phyloP scores from a whole-genome alignment of 2,113 vertebrate species.

The Ciconia maguari region DNA sequence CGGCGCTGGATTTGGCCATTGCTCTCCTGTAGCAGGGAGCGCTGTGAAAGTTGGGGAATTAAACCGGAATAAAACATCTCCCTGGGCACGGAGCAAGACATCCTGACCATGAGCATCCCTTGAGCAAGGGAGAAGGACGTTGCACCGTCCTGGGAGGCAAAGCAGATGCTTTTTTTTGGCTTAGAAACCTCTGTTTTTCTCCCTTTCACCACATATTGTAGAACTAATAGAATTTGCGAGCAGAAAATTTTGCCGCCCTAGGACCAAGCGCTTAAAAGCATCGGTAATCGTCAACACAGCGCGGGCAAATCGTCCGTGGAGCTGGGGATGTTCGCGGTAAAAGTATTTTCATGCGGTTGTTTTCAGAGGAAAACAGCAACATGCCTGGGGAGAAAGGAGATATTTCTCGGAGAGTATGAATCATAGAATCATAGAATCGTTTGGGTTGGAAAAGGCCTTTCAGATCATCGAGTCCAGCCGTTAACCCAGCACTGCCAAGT shows the following conservation, averaged over 20 bases:
- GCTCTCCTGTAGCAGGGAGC: neutral
- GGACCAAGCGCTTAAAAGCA: neutral
- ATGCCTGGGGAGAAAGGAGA: neutral
- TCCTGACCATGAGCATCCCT: neutral
- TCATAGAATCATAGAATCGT: too few relatives aligned
- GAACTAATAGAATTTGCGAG: constrained; percentile 67
- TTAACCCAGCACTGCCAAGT: too few relatives aligned
- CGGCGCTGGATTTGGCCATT: neutral
- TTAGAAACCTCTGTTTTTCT: neutral
- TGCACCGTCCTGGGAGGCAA: fast-evolving
- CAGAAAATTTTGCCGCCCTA: constrained; percentile 50
- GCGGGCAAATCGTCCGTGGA: constrained; percentile 31
- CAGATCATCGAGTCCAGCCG: too few relatives aligned
- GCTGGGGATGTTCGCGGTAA: neutral
- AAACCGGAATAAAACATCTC: neutral
- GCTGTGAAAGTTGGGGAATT: fast-evolving
- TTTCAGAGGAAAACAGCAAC: neutral
- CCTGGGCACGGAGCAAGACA: fast-evolving
- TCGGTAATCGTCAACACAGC: neutral
- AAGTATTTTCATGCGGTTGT: neutral
- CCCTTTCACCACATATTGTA: neutral
- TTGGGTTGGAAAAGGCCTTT: too few relatives aligned
- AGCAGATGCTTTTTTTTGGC: neutral
- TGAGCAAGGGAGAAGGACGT: neutral
- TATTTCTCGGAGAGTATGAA: neutral